Evolutionary conservation across 2,797 vertebrate genomes (phyloP), one percentile per base, ranked within the genome.

Genomic region (Malacoctenus gilli): DNA sequence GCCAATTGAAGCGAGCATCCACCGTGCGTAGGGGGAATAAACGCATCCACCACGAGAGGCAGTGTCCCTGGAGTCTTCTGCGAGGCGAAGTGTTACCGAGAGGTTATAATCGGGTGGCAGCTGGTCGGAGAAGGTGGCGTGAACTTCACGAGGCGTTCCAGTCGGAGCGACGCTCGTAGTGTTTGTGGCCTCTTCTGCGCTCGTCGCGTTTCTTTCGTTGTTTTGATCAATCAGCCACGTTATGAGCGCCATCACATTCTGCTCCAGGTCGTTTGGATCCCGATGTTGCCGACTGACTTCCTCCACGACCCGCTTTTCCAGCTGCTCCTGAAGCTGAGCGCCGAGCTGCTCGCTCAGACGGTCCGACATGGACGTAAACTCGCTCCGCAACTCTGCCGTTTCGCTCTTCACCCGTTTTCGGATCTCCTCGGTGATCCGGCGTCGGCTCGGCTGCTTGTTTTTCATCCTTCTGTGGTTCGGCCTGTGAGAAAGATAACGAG

Each of bases 381-480:
- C 75, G 12, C 2, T 34, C 13, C 0, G 5, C 44, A 79, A n/a
- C 43, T 53, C 20, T 19, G 25, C 0, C 0, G 49, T 47, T 51
- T 15, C 12, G 64, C 30, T 72, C 37, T 76, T 30, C 28, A 76
- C 35, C 31, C 44, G 11, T 39, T 58, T 56, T 2, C 55, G 54
- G 15, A 68, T 69, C 31, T 20, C 56, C 46, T 2, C 56, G 3
- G 38, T 52, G 40, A 77, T 59, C 74, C 44, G n/a, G n/a, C n/a
- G n/a, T n/a, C n/a, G n/a, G n/a, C n/a, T n/a, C n/a, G n/a, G n/a
- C n/a, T n/a, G n/a, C n/a, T n/a, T n/a, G n/a, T n/a, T n/a, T n/a
- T n/a, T n/a, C n/a, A n/a, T n/a, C n/a, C n/a, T n/a, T n/a, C n/a
- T n/a, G n/a, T n/a, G n/a, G n/a, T n/a, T n/a, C n/a, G n/a, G n/a